A percentile compares a stretch with the other conserved stretches of the same genome.
Conservation (phyloP, 1,140 invertebrate genomes). For the Manduca sexta region DNA sequence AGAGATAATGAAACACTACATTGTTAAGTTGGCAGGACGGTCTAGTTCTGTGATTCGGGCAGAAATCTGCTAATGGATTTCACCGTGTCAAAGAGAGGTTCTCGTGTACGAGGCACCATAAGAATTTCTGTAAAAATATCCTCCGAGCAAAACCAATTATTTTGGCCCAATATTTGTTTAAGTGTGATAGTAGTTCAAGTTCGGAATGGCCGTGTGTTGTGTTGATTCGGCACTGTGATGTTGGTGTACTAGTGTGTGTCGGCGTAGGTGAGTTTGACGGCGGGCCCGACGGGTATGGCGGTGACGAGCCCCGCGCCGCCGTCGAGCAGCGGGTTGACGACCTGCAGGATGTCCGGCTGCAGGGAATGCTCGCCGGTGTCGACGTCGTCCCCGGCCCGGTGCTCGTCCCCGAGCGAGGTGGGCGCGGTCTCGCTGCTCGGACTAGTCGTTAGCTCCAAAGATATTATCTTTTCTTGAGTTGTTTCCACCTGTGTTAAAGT, state of each 20-base stretch:
- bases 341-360: slow-evolving; percentile 69
- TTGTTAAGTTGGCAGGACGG: too few species aligned
- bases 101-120: too few species aligned
- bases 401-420: slow-evolving; percentile 58
- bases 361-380: slow-evolving; percentile 67
- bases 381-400: slow-evolving; percentile 62
- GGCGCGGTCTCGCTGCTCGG: slow-evolving; percentile 75
- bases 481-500: slow-evolving; percentile 85
- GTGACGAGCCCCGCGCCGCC: slow-evolving; percentile 62
- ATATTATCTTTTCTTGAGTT: slow-evolving; percentile 90
- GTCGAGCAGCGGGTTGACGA: slow-evolving; percentile 68
- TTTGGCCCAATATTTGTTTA: too few species aligned
- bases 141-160: too few species aligned
- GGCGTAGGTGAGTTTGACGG: slow-evolving; percentile 46
- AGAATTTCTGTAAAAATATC: too few species aligned
- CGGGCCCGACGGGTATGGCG: slow-evolving; percentile 63
- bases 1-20: too few species aligned
- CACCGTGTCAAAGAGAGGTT: too few species aligned
- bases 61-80: too few species aligned
- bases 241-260: slow-evolving; percentile 23
- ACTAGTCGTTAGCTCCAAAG: slow-evolving; percentile 83
- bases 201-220: too few species aligned
- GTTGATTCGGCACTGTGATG: too few species aligned
- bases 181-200: too few species aligned
- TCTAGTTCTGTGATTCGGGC: too few species aligned